Base-by-base conservation (phyloP, 2,888 invertebrate species). In the Heterodera filipjevi region DNA sequence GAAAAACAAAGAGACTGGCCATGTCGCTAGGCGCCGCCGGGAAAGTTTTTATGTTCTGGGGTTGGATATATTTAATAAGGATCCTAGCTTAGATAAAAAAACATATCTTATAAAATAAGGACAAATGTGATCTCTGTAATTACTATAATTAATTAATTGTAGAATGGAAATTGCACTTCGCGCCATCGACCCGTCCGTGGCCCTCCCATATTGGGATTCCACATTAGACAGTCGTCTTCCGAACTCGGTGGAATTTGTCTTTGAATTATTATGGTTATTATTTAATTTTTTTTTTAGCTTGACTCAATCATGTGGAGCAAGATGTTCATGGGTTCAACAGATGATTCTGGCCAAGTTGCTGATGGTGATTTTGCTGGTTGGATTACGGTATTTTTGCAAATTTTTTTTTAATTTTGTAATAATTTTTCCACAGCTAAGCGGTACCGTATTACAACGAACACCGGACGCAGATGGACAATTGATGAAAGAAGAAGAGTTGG, bases 201-300 rank as follows among this genome's bases (percentile, higher is more conserved):
- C 77, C 39, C 14, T 77, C 10, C 77, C 77, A 27, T 77, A 77
- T 49, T 77, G 77, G 77, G 77, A 77, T 49, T 49, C 70, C 10
- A 33, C 70, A 32, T n/a, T 77, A 19, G 77, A 77, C n/a, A n/a
- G 70, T 22, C 39, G 39, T 8, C 44, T 70, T 32, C 44, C 44
- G 2, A 59, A 59, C 27, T 27, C 59, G 6, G 59, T 59, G 27
- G 10, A 10, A 27, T 59, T 16, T 53, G 16, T 6, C 16, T 59
- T 49, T 59, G 5, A 59, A 27, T 59, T 59, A 49, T 16, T 49
- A 16, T 16, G 16, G 16, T 59, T 59, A 53, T 6, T 22, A 27
- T 3, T 2, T 8, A n/a, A 8, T 59, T n/a, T 8, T 59, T 59
- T 27, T n/a, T 59, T 59, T 27, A 59, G 59, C 27, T 59, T n/a